phyloP scores from a whole-genome alignment of 2,888 invertebrate genomes.

The Harpagoxenus sublaevis region DNA sequence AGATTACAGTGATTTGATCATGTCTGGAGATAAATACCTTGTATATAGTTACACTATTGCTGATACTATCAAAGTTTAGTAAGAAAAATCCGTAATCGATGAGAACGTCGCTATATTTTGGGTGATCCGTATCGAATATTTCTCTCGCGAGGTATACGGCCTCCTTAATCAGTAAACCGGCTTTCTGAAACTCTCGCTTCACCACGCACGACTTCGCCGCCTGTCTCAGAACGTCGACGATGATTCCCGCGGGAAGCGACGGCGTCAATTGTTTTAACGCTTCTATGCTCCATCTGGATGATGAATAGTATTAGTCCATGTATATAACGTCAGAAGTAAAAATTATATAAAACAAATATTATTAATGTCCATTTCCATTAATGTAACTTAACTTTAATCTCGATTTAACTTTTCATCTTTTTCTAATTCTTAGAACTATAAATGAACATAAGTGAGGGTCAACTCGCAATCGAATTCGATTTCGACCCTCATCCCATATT shows the following conservation, averaged over 20 bases:
- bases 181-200: constrained; percentile 94
- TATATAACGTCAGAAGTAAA: neutral
- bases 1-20: neutral
- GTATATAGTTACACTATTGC: constrained; percentile 94
- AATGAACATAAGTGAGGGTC: neutral
- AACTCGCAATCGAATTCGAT: neutral
- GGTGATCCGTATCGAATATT: constrained; percentile 90
- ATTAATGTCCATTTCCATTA: neutral
- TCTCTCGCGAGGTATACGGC: constrained; percentile 91
- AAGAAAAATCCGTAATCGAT: constrained; percentile 97
- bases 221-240: constrained; percentile 94
- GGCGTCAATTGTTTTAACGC: constrained; percentile 91
- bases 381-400: neutral
- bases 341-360: neutral
- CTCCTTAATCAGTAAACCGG: constrained; percentile 93
- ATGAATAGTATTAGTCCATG: neutral
- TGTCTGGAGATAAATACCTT: constrained; percentile 87
- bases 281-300: constrained; percentile 90
- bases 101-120: constrained; percentile 94
- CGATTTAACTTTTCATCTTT: neutral
- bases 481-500: neutral
- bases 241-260: constrained; percentile 89
- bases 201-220: constrained; percentile 96
- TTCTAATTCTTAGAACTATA: neutral
- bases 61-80: constrained; percentile 94